These are phyloP conservation scores for Haemorhous mexicanus DNA, from an alignment of 2,113 vertebrate species.

Conservation along the genomic window DNA sequence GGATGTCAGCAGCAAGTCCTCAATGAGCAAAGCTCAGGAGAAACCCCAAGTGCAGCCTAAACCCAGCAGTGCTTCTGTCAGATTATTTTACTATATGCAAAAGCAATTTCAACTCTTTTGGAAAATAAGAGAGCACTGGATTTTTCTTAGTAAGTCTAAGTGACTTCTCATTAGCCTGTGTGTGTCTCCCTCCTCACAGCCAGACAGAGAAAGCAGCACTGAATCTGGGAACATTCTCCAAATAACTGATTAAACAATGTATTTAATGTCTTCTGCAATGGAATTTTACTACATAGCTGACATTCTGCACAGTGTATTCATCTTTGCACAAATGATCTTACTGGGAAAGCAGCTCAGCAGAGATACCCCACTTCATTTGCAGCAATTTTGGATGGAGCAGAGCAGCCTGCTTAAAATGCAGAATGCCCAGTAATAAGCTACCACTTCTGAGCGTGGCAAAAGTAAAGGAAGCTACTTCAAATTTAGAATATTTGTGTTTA, in stretches of 20 bases:
- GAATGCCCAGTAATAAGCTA: not conserved
- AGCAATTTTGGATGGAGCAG: not conserved
- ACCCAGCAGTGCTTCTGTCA: not conserved
- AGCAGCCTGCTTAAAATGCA: not conserved
- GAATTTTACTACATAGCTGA: constrained; percentile 45
- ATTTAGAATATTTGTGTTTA: not conserved
- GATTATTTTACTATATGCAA: not conserved
- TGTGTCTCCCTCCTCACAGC: not conserved
- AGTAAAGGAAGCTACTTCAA: not conserved
- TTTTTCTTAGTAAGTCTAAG: not conserved
- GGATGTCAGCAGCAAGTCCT: not conserved
- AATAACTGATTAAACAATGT: constrained; percentile 60
- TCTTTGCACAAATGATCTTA: not conserved
- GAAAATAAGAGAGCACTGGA: not conserved
- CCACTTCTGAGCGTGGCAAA: not conserved
- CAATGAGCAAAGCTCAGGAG: not conserved
- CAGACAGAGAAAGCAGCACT: not conserved
- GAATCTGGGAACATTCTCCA: constrained; percentile 54
- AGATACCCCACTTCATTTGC: not conserved
- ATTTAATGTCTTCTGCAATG: constrained; percentile 45
- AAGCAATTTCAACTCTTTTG: not conserved
- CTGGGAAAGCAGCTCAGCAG: not conserved
- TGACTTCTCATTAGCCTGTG: not conserved
- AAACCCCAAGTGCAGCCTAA: not conserved
- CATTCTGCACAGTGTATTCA: constrained; percentile 20